These are phyloP conservation scores for Luperina testacea DNA, from an alignment of 2,888 invertebrate genomes.

Conservation along the genomic window DNA sequence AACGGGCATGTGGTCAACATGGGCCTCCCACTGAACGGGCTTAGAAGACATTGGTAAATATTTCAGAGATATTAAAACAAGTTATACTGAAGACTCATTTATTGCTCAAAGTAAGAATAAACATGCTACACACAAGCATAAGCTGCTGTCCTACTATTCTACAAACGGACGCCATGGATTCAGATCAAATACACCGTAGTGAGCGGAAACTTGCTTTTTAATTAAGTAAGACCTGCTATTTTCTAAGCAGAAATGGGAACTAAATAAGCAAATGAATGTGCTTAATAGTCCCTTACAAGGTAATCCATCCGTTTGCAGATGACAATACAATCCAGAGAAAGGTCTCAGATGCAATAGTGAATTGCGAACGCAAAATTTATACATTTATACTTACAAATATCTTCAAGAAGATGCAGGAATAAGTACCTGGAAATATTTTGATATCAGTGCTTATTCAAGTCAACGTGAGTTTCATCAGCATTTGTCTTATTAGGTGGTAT, in stretches of 20 bases:
- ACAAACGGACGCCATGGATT: slow-evolving; percentile 62
- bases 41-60: not conserved
- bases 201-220: slow-evolving; percentile 29
- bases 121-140: slow-evolving; percentile 39
- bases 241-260: slow-evolving; percentile 9
- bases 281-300: not conserved
- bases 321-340: slow-evolving; percentile 19
- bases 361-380: not conserved
- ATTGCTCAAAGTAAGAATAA: slow-evolving; percentile 55
- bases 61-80: slow-evolving; percentile 50
- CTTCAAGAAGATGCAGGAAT: slow-evolving; percentile 13
- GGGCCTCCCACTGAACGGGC: not conserved
- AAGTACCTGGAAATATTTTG: slow-evolving; percentile 45
- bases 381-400: slow-evolving; percentile 21
- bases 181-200: slow-evolving; percentile 58
- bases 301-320: slow-evolving; percentile 2
- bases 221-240: slow-evolving; percentile 19
- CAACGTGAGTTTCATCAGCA: not conserved
- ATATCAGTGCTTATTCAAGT: slow-evolving; percentile 30
- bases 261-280: slow-evolving; percentile 4
- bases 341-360: slow-evolving; percentile 29
- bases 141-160: slow-evolving; percentile 57
- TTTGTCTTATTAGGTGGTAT: not conserved
- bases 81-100: slow-evolving; percentile 47
- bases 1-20: not conserved